These are phyloP conservation scores for Drosophila persimilis DNA, from an alignment of 1,140 invertebrate genomes.

Conservation along the genomic window DNA sequence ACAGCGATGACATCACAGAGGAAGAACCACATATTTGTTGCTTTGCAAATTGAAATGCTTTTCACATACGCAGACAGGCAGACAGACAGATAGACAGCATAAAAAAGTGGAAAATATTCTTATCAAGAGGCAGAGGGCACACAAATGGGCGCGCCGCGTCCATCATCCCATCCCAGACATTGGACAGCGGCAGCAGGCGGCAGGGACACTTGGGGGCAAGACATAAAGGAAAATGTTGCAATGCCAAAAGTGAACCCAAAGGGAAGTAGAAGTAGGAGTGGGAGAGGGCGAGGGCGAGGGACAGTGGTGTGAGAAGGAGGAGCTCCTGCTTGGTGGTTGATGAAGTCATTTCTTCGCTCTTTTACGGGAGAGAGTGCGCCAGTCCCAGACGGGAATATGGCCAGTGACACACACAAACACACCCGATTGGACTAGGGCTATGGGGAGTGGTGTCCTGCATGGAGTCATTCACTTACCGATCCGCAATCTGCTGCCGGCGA, in stretches of 20 bases:
- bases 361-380: conserved; percentile 10
- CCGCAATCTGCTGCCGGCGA: conserved; percentile 94
- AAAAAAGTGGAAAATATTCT: conserved; percentile 41
- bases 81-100: conserved; percentile 41
- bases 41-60: conserved; percentile 47
- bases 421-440: not conserved
- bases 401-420: conserved; percentile 25
- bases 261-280: conserved; percentile 13
- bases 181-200: too few relatives aligned
- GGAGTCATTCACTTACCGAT: conserved; percentile 87
- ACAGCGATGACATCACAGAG: conserved; percentile 44
- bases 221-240: conserved; percentile 28
- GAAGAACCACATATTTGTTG: conserved; percentile 24
- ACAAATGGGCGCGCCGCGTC: conserved; percentile 1
- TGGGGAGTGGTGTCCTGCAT: conserved; percentile 7
- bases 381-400: conserved; percentile 36
- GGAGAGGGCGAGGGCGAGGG: too few relatives aligned
- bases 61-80: conserved; percentile 40
- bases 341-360: conserved; percentile 30
- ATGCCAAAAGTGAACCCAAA: conserved; percentile 35
- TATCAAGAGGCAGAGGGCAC: conserved; percentile 26
- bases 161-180: too few relatives aligned
- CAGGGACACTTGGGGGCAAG: too few relatives aligned
- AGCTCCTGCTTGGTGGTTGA: conserved; percentile 34
- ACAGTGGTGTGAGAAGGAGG: too few relatives aligned